Evolutionary conservation across 2,797 vertebrate species (phyloP).

Genomic region (Microtus obscurus): DNA sequence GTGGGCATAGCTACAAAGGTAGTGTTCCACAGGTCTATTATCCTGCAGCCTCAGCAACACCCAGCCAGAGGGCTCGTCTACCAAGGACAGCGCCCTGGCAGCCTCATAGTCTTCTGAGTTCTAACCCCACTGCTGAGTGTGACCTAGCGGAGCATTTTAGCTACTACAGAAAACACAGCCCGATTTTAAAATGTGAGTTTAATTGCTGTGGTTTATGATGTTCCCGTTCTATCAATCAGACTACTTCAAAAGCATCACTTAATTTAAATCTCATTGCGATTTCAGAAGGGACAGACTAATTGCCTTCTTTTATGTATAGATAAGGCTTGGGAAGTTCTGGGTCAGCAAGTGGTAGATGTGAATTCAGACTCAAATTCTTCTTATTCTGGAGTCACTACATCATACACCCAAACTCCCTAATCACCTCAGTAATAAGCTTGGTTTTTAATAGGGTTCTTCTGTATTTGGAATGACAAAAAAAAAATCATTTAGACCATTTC

Average conservation of each 20-base stretch:
- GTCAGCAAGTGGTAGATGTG: not conserved
- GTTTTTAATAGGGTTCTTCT: slow-evolving; percentile 27
- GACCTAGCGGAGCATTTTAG: not conserved
- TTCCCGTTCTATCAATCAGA: slow-evolving; percentile 15
- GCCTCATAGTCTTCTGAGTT: not conserved
- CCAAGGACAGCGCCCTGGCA: not conserved
- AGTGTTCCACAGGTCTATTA: not conserved
- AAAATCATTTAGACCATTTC: slow-evolving; percentile 9
- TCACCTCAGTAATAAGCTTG: slow-evolving; percentile 26
- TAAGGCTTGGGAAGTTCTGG: slow-evolving; percentile 29
- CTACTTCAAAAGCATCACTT: slow-evolving; percentile 19
- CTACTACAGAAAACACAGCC: not conserved
- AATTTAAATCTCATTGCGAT: slow-evolving; percentile 4
- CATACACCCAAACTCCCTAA: not conserved
- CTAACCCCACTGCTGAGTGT: not conserved
- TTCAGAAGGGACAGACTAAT: slow-evolving; percentile 18
- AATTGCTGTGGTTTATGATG: not conserved
- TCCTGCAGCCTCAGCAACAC: not conserved
- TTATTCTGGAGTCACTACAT: not conserved
- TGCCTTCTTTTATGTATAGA: slow-evolving; percentile 4
- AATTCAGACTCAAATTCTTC: not conserved
- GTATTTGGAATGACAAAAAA: slow-evolving; percentile 48
- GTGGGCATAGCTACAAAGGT: not conserved
- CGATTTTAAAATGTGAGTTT: not conserved
- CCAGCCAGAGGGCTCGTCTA: not conserved